Evolutionary conservation across 2,888 invertebrate species (phyloP), one percentile per base, ranked within the genome.

Genomic region (Rotaria magnacalcarata): DNA sequence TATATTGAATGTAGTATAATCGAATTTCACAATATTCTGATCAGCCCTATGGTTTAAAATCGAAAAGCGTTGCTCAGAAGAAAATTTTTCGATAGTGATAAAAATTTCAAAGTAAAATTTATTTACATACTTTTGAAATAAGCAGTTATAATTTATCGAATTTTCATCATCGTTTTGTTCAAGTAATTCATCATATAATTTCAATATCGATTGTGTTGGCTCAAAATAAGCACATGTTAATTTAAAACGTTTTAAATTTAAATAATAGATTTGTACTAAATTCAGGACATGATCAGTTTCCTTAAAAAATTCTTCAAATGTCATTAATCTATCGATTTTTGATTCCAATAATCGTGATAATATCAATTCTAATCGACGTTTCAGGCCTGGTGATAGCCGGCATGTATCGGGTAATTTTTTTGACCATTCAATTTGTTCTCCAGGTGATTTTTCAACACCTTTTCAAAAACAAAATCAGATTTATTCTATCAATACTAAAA

Each of bases 341-440:
- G 80, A 80, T 80, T 80, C 80, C 0, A 80, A 6, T 80, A 80
- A n/a, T 47, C 80, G 80, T 80, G 21, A 47, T 80, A 80, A 80
- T 80, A 80, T n/a, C 11, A 6, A 0, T 47, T 80, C 80, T 24
- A 80, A 80, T 24, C 47, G 47, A 47, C 5, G 8, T 47, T 47
- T 80, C 10, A 80, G n/a, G n/a, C 47, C 47, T 2, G 80, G 14
- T 80, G 80, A 80, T 47, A 80, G n/a, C n/a, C 80, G 80, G n/a
- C 80, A 80, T 24, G 80, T 47, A 10, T 21, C 80, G 24, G 80
- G 80, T 80, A 80, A 80, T 80, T 34, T 47, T 47, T 80, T 80
- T 80, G 80, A 80, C 80, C 80, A 80, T 80, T 80, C 11, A 80
- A 80, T 80, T n/a, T 43, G 47, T n/a, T 47, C 80, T 11, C 80